Evolutionary conservation across 2,113 vertebrate species (phyloP).

Genomic region (Nycticryphes semicollaris): DNA sequence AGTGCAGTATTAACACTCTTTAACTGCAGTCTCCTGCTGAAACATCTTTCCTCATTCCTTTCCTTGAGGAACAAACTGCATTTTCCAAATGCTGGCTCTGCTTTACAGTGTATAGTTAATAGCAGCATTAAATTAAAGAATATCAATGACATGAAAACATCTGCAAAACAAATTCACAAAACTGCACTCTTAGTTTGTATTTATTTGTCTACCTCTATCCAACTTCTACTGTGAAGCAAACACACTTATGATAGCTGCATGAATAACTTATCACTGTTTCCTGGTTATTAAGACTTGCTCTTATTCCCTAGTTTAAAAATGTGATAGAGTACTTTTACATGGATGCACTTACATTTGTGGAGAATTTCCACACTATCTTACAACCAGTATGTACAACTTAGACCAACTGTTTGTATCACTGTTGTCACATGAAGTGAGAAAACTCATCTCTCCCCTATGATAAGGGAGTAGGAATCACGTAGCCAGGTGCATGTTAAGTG

Average conservation of each 20-base stretch:
- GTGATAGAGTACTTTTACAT: neutral
- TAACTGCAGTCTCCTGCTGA: neutral
- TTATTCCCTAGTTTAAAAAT: neutral
- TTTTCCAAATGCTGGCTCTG: neutral
- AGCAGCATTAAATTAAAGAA: neutral
- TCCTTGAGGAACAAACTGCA: neutral
- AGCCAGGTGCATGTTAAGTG: rapidly evolving
- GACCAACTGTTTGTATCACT: neutral
- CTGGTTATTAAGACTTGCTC: neutral
- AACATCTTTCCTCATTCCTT: neutral
- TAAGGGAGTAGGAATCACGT: neutral
- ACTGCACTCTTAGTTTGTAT: neutral
- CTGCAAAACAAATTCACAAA: neutral
- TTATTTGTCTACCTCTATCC: neutral
- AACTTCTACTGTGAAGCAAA: neutral
- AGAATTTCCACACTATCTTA: neutral
- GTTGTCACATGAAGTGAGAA: neutral
- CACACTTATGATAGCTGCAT: neutral
- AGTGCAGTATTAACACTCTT: neutral
- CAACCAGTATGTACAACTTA: neutral
- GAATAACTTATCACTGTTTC: neutral
- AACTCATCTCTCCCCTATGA: neutral
- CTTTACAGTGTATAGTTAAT: neutral
- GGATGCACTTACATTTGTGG: neutral
- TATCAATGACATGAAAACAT: neutral